Evolutionary conservation across 2,797 vertebrate species (phyloP).

Genomic region (Cossypha caffra): DNA sequence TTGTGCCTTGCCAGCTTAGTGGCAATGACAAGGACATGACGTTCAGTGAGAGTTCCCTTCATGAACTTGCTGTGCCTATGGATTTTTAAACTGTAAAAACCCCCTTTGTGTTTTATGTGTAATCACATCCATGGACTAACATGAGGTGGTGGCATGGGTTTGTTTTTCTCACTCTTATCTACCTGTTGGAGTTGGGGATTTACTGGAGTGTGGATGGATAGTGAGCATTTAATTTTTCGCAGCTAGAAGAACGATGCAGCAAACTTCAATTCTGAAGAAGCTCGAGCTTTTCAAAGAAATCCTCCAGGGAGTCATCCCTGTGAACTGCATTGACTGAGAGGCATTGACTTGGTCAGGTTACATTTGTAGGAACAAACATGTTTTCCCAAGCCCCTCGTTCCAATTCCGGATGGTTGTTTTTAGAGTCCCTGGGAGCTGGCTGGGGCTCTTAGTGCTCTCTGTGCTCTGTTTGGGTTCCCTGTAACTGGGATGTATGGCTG

Average conservation of each 20-base stretch:
- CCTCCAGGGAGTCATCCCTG: neutral
- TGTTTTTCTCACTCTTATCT: neutral
- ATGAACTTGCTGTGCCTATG: neutral
- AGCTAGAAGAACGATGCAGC: neutral
- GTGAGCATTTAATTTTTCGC: neutral
- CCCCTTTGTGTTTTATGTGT: neutral
- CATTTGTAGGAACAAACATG: neutral
- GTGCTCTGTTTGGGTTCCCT: neutral
- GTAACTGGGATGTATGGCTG: neutral
- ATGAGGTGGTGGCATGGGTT: accelerated
- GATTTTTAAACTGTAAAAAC: neutral
- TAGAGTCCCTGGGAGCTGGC: neutral
- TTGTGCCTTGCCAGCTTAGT: neutral
- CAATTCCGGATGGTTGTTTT: neutral
- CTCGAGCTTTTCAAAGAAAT: neutral
- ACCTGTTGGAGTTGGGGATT: neutral
- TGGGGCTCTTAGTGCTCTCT: neutral
- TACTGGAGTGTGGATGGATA: neutral
- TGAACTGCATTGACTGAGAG: neutral
- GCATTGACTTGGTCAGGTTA: neutral
- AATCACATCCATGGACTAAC: neutral
- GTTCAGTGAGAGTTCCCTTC: neutral
- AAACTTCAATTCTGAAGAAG: neutral
- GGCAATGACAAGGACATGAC: neutral
- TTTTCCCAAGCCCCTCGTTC: neutral